Evolutionary conservation across 2,797 vertebrate species (phyloP).

Genomic region (Etheostoma perlongum): DNA sequence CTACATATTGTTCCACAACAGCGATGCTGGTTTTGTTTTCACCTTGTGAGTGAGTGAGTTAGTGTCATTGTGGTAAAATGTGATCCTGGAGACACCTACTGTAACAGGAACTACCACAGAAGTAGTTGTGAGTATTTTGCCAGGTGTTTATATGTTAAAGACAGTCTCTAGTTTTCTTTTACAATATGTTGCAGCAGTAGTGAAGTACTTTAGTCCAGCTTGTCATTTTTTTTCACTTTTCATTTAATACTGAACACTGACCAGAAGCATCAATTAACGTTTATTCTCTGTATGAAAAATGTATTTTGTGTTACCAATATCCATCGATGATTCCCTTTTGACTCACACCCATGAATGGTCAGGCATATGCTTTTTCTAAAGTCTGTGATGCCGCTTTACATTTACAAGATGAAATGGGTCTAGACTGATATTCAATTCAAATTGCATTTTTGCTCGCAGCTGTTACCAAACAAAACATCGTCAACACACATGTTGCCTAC

Average conservation of each 20-base stretch:
- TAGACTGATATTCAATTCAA: not conserved
- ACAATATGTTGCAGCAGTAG: not conserved
- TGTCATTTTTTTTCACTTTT: not conserved
- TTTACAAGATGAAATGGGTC: not conserved
- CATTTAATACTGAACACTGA: not conserved
- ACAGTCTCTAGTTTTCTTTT: too few relatives aligned
- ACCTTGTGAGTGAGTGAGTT: too few relatives aligned
- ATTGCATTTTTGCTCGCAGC: not conserved
- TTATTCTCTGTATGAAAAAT: not conserved
- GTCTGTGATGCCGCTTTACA: not conserved
- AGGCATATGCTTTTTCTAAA: not conserved
- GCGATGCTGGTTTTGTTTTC: too few relatives aligned
- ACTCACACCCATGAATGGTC: not conserved
- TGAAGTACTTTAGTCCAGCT: not conserved
- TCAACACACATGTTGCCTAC: not conserved
- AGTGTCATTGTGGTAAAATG: too few relatives aligned
- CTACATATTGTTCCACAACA: too few relatives aligned
- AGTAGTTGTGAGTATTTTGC: too few relatives aligned
- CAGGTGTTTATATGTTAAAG: too few relatives aligned
- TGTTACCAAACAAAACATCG: conserved; percentile 1
- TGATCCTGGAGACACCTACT: too few relatives aligned
- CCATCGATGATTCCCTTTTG: not conserved
- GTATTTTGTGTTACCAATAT: not conserved
- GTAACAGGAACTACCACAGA: too few relatives aligned
- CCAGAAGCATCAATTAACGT: not conserved